Base-by-base conservation (phyloP, 2,888 invertebrate species). In the Diachrysia chrysitis region DNA sequence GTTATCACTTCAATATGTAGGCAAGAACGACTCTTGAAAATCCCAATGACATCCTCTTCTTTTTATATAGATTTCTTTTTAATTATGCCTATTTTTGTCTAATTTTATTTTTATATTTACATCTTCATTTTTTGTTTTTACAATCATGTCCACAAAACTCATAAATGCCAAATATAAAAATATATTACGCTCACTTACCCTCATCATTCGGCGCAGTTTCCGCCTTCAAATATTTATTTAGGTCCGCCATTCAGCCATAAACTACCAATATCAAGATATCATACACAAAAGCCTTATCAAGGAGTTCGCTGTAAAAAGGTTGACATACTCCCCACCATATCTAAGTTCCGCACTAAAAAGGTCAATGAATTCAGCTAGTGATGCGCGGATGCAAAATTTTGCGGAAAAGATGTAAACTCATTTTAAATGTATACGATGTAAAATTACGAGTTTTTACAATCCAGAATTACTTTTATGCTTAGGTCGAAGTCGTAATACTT, bases 291-390 rank as follows among this genome's bases (percentile, higher is more conserved):
- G 54, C 60, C 63, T 61, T 76, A 64, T 61, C 73, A 29, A 21
- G 35, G 14, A 57, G 48, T 51, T 51, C 35, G 10, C 25, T 51
- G 64, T 69, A 79, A 69, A 72, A 79, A 69, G 58, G 63, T 66
- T 66, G 62, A 76, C 76, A 53, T 60, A 70, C 46, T 51, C 56
- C 29, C 14, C 10, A 21, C 58, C 37, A 35, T 73, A 69, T 63
- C 73, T 71, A 53, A 42, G 61, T 79, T 68, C 63, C 65, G 57
- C 46, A 58, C 58, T 54, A 58, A 80, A 71, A 56, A 64, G 58
- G 72, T 62, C 66, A 66, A 77, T 72, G 59, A 65, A 76, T 79
- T 71, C 57, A 58, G 37, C 29, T 73, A 23, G 63, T 61, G 73
- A 67, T 48, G 37, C n/a, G 48, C n/a, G 42, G 10, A 0, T 17